These are phyloP conservation scores for Clivina fossor DNA, from an alignment of 2,888 invertebrate species.

Conservation along the genomic window DNA sequence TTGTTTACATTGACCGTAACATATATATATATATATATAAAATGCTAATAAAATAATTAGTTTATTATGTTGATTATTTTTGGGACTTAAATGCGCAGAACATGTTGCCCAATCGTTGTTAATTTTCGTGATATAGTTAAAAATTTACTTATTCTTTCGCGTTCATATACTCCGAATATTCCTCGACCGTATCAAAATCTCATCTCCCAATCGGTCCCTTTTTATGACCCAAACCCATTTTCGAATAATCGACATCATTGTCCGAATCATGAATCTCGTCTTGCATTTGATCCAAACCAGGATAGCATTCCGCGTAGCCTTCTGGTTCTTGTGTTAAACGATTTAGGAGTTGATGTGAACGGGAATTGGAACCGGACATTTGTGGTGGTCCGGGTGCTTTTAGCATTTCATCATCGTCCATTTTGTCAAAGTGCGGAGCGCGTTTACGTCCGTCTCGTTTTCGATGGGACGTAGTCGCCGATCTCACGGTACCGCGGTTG, in stretches of 20 bases:
- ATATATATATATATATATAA: too few species aligned
- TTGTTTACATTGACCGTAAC: too few species aligned
- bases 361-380: slow-evolving; percentile 32
- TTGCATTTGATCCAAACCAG: slow-evolving; percentile 91
- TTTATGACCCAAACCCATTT: slow-evolving; percentile 99
- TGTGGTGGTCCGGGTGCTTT: slow-evolving; percentile 39
- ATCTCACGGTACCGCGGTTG: slow-evolving; percentile 95
- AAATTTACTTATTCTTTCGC: too few species aligned
- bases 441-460: slow-evolving; percentile 44
- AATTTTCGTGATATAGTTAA: too few species aligned
- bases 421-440: slow-evolving; percentile 75
- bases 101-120: too few species aligned
- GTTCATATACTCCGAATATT: slow-evolving; percentile 98
- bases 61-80: too few species aligned
- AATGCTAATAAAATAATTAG: too few species aligned
- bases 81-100: too few species aligned
- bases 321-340: slow-evolving; percentile 85
- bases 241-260: slow-evolving; percentile 98
- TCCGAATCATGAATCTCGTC: slow-evolving; percentile 98
- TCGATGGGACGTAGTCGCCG: slow-evolving; percentile 49
- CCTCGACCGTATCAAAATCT: slow-evolving; percentile 99
- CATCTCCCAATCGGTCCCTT: slow-evolving; percentile 96
- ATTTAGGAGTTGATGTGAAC: slow-evolving; percentile 63
- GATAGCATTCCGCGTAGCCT: slow-evolving; percentile 98
- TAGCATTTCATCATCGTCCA: slow-evolving; percentile 58